phyloP scores from a whole-genome alignment of 2,113 vertebrate genomes.

The Eira barbara region DNA sequence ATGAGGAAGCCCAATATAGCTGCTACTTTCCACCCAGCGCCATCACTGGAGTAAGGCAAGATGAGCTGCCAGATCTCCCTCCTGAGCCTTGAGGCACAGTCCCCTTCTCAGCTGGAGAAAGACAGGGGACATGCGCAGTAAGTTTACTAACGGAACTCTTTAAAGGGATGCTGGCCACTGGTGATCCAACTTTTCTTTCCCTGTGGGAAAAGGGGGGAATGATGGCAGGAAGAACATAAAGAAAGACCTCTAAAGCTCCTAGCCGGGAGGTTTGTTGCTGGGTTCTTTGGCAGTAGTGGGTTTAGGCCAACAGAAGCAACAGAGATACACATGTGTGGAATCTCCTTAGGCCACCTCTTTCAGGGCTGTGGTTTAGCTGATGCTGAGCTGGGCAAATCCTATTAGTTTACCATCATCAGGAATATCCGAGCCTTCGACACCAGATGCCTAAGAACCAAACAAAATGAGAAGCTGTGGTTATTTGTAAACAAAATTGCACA shows the following conservation, averaged over 20 bases:
- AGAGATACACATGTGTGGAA: conserved; percentile 83
- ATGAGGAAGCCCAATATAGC: conserved; percentile 76
- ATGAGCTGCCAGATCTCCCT: conserved; percentile 83
- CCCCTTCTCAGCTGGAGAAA: conserved; percentile 84
- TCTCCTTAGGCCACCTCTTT: conserved; percentile 77
- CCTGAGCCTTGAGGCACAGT: conserved; percentile 83
- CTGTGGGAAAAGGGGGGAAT: neutral
- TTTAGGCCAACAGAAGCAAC: conserved; percentile 90
- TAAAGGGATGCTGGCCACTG: conserved; percentile 52
- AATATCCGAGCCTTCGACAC: conserved; percentile 94
- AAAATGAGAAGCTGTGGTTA: conserved; percentile 58
- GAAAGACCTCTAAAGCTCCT: conserved; percentile 82
- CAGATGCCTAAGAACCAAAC: conserved; percentile 90
- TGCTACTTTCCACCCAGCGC: conserved; percentile 87
- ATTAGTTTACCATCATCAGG: conserved; percentile 97
- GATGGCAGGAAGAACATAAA: conserved; percentile 65
- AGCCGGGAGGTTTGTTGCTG: conserved; percentile 78
- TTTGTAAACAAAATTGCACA: neutral
- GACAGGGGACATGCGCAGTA: conserved; percentile 1
- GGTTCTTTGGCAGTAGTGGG: conserved; percentile 98
- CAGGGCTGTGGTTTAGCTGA: conserved; percentile 90
- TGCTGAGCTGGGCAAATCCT: conserved; percentile 99
- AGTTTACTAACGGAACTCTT: conserved; percentile 48
- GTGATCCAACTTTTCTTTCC: conserved; percentile 50
- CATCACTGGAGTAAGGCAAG: conserved; percentile 91